Percentiles rank a stretch among this genome's conserved stretches.
Conservation (phyloP, 2,888 invertebrate species). For the Trichopria drosophilae region DNA sequence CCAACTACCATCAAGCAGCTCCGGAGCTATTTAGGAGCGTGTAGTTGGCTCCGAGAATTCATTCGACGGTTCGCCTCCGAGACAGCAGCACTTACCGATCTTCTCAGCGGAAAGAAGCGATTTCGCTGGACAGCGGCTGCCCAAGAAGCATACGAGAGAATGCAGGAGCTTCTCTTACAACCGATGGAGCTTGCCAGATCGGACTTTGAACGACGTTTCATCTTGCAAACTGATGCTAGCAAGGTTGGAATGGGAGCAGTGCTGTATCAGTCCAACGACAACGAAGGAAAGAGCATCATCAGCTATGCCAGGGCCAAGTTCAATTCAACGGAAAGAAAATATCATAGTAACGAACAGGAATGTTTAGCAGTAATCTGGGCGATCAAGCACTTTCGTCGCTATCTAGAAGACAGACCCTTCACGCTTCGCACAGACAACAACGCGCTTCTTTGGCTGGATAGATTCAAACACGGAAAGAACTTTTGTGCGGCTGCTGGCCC, state of each 20-base stretch:
- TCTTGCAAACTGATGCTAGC: too few species aligned
- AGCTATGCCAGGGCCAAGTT: constrained; percentile 25
- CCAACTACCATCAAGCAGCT: constrained; percentile 8
- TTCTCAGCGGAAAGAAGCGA: constrained; percentile 2
- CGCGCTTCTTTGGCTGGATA: constrained; percentile 34
- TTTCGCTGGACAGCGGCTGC: constrained; percentile 4
- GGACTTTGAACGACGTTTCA: too few species aligned
- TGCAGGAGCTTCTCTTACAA: too few species aligned
- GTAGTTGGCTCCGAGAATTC: constrained; percentile 15
- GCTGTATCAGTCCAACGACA: too few species aligned
- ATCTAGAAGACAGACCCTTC: constrained; percentile 34
- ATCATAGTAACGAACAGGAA: constrained; percentile 15
- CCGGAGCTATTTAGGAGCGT: constrained; percentile 5
- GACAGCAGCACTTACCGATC: constrained; percentile 14
- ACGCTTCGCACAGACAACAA: constrained; percentile 32
- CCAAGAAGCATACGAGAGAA: not conserved
- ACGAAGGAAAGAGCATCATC: constrained; percentile 23
- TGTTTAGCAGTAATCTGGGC: too few species aligned
- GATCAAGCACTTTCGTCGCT: too few species aligned
- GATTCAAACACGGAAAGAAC: constrained; percentile 31
- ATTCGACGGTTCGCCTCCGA: constrained; percentile 13
- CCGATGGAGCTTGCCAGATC: not conserved
- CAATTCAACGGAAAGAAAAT: not conserved
- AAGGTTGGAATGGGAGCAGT: too few species aligned
- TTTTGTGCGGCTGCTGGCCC: too few species aligned